Evolutionary conservation across 2,888 invertebrate genomes (phyloP), one percentile per base, ranked within the genome.

Genomic region (Epirrhoe alternata): DNA sequence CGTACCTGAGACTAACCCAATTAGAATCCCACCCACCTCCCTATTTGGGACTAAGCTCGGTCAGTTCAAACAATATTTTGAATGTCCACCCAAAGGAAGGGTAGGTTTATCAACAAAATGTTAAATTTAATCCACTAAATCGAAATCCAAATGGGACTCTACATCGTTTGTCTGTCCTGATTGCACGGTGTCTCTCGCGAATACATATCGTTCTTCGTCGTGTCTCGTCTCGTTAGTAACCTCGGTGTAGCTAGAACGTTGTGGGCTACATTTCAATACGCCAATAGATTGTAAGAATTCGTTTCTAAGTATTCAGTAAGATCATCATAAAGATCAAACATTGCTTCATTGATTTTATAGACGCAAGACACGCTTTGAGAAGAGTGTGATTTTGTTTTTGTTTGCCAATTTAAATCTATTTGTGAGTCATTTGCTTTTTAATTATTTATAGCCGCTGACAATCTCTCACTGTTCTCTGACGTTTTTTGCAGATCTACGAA

Each of bases 181-280:
- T 83, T 83, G 80, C 79, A 83, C 77, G 82, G 79, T 78, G 76
- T 83, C 82, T 83, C 72, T 82, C 75, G 77, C 83, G 83, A 84
- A 90, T 87, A 90, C 91, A 90, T 91, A 91, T 91, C 91, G 88
- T 87, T 86, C 77, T 84, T 86, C 82, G 83, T 87, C 85, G 86
- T 81, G 86, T 85, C 86, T 82, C 79, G 80, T 84, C 81, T 83
- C 74, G 77, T 80, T 83, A 83, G 80, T 73, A 66, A 49, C 78
- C 75, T 81, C 73, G 74, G 72, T 77, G 78, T 87, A 83, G 79
- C 79, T 75, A 75, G 75, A 75, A 72, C 74, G 71, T 80, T 84
- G 74, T 79, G 79, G 80, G 75, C 78, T 78, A 73, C 73, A 78
- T 80, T 77, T 76, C 70, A 76, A 72, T 77, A 69, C 59, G 72